These are phyloP conservation scores for Mustela lutreola DNA, from an alignment of 2,113 vertebrate genomes.

Conservation along the genomic window DNA sequence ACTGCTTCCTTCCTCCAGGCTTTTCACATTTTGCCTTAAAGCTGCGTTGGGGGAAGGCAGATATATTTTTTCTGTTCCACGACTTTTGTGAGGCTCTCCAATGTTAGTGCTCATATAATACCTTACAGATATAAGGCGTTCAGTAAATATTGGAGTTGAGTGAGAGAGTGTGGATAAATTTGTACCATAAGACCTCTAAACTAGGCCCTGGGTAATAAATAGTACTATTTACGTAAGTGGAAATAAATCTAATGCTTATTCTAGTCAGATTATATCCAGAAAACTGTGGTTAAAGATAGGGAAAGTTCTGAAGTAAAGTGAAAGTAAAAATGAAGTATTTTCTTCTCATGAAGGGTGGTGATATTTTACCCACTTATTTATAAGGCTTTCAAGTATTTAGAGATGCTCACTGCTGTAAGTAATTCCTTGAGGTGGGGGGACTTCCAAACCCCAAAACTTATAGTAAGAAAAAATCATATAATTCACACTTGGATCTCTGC, in stretches of 20 bases:
- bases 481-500: not conserved
- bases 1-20: conserved; percentile 57
- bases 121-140: not conserved
- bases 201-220: conserved; percentile 17
- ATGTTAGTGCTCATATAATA: not conserved
- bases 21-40: conserved; percentile 38
- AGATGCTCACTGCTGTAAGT: not conserved
- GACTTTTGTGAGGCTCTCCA: not conserved
- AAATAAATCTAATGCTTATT: conserved; percentile 49
- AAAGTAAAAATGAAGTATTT: conserved; percentile 18
- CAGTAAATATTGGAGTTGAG: not conserved
- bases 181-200: not conserved
- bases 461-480: not conserved
- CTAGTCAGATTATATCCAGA: conserved; percentile 26
- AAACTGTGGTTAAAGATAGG: conserved; percentile 46
- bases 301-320: conserved; percentile 13
- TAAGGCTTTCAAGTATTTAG: conserved; percentile 29
- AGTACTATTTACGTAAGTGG: conserved; percentile 6
- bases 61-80: conserved; percentile 32
- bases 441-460: not conserved
- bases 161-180: conserved; percentile 15
- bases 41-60: not conserved
- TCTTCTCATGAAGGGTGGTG: not conserved
- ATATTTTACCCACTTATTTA: not conserved
- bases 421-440: not conserved